A percentile compares a stretch with the other conserved stretches of the same genome.
Evolutionary conservation across 2,888 invertebrate species (phyloP).

Genomic region (Euzetes globulus): DNA sequence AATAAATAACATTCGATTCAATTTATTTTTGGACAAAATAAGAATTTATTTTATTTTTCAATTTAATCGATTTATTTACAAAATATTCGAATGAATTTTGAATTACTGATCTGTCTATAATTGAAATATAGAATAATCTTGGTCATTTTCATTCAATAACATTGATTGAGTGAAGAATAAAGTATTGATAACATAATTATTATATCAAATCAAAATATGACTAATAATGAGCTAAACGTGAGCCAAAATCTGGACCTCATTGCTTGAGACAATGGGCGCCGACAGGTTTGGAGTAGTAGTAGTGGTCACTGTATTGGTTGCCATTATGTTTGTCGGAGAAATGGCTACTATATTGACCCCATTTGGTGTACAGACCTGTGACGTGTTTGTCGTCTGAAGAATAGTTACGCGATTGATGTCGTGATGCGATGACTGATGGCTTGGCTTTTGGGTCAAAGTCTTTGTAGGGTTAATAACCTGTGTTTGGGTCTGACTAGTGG

Average conservation of each 20-base stretch:
- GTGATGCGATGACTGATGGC: constrained; percentile 10
- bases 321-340: not conserved
- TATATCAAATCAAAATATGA: too few species aligned
- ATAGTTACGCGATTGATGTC: constrained; percentile 32
- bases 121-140: too few species aligned
- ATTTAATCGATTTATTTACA: too few species aligned
- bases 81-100: too few species aligned
- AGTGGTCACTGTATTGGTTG: not conserved
- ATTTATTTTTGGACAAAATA: too few species aligned
- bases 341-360: constrained; percentile 33
- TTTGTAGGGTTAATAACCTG: not conserved
- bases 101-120: too few species aligned
- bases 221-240: too few species aligned
- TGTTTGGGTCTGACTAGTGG: constrained; percentile 18
- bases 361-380: constrained; percentile 32
- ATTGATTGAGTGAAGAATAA: too few species aligned
- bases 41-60: too few species aligned
- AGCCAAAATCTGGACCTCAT: constrained; percentile 32
- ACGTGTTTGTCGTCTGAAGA: constrained; percentile 33
- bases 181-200: too few species aligned
- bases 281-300: constrained; percentile 7
- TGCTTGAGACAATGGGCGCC: not conserved
- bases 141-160: too few species aligned
- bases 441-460: constrained; percentile 3
- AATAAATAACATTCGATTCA: too few species aligned